phyloP scores from a whole-genome alignment of 1,140 invertebrate species.

The Harpegnathos saltator region DNA sequence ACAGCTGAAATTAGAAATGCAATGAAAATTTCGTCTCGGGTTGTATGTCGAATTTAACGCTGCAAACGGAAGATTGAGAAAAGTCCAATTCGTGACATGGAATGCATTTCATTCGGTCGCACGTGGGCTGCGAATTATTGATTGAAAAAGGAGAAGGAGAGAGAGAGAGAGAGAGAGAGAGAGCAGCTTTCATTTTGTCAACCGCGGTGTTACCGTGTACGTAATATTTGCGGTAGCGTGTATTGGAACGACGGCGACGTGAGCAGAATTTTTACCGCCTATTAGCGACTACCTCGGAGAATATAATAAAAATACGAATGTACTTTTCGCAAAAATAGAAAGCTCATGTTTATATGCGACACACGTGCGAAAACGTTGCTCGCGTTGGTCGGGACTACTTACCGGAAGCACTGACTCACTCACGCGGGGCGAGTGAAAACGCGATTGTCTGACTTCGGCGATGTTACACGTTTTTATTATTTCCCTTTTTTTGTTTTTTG shows the following conservation, averaged over 20 bases:
- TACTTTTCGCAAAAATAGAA: constrained; percentile 36
- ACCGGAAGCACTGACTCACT: constrained; percentile 46
- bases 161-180: too few relatives aligned
- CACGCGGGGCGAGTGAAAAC: constrained; percentile 59
- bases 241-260: background rate
- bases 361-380: constrained; percentile 17
- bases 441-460: constrained; percentile 39
- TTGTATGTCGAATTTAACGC: too few relatives aligned
- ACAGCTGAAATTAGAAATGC: too few relatives aligned
- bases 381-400: constrained; percentile 27
- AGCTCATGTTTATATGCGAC: constrained; percentile 5
- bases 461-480: constrained; percentile 34
- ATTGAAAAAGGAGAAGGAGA: too few relatives aligned
- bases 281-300: constrained; percentile 21
- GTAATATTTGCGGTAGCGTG: background rate
- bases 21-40: too few relatives aligned
- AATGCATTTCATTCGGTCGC: too few relatives aligned
- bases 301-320: constrained; percentile 35
- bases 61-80: too few relatives aligned
- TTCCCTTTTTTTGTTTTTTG: too few relatives aligned
- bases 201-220: constrained; percentile 3
- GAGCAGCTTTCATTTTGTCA: background rate
- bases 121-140: too few relatives aligned
- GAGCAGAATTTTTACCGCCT: constrained; percentile 37
- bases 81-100: too few relatives aligned